A percentile compares a stretch with the other conserved stretches of the same genome.
Conservation (phyloP, 2,888 invertebrate genomes). For the Mellilla xanthometata region DNA sequence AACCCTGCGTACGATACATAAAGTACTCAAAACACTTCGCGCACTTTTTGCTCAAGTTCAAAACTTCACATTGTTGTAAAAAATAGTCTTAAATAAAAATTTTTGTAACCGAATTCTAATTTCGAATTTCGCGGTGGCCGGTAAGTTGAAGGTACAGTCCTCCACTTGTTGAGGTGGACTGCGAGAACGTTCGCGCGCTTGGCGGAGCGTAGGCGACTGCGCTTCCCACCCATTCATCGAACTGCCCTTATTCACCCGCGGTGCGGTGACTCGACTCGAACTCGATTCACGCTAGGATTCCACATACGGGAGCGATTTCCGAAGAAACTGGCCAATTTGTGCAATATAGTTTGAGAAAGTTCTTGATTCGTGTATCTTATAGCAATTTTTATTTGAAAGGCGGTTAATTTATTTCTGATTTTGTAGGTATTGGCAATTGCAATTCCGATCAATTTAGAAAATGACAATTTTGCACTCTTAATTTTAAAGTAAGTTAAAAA, state of each 20-base stretch:
- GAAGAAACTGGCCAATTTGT: constrained; percentile 4
- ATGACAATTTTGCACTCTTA: no score
- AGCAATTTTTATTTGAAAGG: no score
- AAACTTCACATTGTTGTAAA: constrained; percentile 8
- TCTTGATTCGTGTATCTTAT: not conserved
- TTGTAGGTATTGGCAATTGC: no score
- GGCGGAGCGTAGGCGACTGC: constrained; percentile 76
- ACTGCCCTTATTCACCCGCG: constrained; percentile 49
- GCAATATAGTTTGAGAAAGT: not conserved
- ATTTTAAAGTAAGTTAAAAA: no score
- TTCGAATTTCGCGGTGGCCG: constrained; percentile 20
- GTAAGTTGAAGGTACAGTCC: constrained; percentile 23
- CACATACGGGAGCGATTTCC: constrained; percentile 2
- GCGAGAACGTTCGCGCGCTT: constrained; percentile 73
- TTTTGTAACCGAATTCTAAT: not conserved
- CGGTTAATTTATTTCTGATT: no score
- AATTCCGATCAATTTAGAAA: no score
- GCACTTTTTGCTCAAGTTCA: not conserved
- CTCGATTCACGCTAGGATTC: constrained; percentile 37
- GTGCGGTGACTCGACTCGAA: constrained; percentile 53
- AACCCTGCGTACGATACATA: constrained; percentile 9
- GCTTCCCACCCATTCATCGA: constrained; percentile 73
- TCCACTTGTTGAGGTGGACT: constrained; percentile 68
- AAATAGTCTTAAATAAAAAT: constrained; percentile 5
- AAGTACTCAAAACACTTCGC: constrained; percentile 5